Evolutionary conservation across 2,797 vertebrate species (phyloP).

Genomic region (Channallabes apus): DNA sequence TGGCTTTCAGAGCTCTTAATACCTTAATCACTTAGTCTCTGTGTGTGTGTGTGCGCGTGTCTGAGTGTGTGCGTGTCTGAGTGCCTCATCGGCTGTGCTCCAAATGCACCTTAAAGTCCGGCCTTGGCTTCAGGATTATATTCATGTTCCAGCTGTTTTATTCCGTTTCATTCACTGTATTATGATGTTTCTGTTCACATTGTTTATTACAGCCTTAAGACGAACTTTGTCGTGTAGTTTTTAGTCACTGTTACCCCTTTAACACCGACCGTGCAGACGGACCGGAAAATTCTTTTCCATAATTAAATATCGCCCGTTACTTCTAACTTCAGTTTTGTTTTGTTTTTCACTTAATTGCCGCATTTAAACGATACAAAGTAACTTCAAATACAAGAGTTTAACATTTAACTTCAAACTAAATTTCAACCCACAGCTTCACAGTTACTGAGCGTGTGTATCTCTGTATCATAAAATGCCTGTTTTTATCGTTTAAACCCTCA

Average conservation of each 20-base stretch:
- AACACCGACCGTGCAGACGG: neutral
- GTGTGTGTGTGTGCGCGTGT: neutral
- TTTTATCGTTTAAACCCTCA: too few species aligned
- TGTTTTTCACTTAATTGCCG: too few species aligned
- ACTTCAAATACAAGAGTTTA: too few species aligned
- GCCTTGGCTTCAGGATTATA: neutral
- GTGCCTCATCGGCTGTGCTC: constrained; percentile 3
- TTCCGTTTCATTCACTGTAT: neutral
- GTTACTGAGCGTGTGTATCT: too few species aligned
- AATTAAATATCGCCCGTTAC: neutral
- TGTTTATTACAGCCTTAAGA: neutral
- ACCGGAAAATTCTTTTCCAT: neutral
- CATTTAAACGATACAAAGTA: too few species aligned
- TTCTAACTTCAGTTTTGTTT: too few species aligned
- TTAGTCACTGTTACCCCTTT: neutral
- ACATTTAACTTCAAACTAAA: too few species aligned
- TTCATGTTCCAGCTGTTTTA: neutral
- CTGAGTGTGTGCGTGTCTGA: neutral
- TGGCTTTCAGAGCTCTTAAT: neutral
- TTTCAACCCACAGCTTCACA: too few species aligned
- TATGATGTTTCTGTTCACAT: neutral
- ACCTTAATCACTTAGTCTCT: neutral
- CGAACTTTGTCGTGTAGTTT: neutral
- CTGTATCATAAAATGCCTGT: too few species aligned
- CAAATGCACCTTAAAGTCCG: neutral